Evolutionary conservation across 2,888 invertebrate genomes (phyloP).

Genomic region (Spatulosminthurus flaviceps): DNA sequence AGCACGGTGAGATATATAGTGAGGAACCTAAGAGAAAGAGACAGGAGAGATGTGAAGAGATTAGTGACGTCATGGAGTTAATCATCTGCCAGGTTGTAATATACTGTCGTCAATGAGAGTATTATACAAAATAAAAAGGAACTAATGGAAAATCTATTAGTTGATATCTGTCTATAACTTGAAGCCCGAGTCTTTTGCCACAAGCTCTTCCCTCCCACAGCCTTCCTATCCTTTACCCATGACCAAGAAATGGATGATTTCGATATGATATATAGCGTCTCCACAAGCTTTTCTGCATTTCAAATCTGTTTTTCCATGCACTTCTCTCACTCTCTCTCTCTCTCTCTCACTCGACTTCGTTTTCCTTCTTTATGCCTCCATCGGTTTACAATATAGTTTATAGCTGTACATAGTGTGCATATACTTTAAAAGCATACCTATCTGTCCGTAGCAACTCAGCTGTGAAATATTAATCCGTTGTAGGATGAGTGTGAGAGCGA

Average conservation of each 20-base stretch:
- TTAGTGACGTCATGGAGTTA: conserved; percentile 32
- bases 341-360: background rate
- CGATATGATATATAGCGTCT: background rate
- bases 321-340: background rate
- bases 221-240: background rate
- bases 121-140: background rate
- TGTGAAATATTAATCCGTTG: conserved; percentile 18
- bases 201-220: background rate
- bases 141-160: background rate
- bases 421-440: background rate
- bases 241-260: background rate
- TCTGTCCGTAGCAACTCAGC: background rate
- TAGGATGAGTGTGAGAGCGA: background rate
- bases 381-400: background rate
- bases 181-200: no score
- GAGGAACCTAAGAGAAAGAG: background rate
- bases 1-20: background rate
- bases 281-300: background rate
- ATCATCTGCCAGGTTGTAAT: conserved; percentile 1
- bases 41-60: conserved; percentile 16
- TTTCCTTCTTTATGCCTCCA: background rate
- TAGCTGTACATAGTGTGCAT: no score
- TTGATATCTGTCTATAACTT: no score
- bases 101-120: conserved; percentile 12
- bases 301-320: conserved; percentile 12